Conservation (phyloP, 2,797 vertebrate species). For the Crenuchus spilurus region DNA sequence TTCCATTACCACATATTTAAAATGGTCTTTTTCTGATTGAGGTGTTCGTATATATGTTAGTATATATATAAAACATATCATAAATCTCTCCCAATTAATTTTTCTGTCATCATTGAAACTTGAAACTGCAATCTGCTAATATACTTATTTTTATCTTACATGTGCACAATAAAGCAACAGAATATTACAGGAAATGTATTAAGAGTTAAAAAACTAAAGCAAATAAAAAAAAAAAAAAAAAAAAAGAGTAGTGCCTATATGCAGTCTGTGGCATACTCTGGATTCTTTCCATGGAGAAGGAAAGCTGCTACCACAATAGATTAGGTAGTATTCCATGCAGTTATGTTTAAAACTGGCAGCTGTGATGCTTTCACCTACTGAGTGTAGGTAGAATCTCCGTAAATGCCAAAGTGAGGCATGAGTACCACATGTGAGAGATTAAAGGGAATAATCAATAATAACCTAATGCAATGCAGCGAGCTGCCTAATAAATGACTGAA, state of each 20-base stretch:
- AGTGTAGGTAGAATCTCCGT: not conserved
- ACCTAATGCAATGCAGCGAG: not conserved
- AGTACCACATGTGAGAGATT: not conserved
- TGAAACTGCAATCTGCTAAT: too few species aligned
- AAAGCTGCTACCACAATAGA: conserved; percentile 12
- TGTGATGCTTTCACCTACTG: not conserved
- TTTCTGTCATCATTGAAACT: too few species aligned
- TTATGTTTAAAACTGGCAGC: not conserved
- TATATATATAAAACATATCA: too few species aligned
- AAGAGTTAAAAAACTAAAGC: too few species aligned
- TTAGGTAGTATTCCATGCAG: not conserved
- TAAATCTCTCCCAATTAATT: too few species aligned
- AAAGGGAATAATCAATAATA: not conserved
- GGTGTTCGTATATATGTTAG: not conserved
- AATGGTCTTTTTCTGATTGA: not conserved
- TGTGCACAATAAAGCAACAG: too few species aligned
- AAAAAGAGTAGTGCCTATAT: too few species aligned
- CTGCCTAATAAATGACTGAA: not conserved
- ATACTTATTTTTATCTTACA: too few species aligned
- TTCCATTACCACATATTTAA: too few species aligned
- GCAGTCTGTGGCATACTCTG: not conserved
- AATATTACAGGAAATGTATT: too few species aligned
- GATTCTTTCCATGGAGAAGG: conserved; percentile 16
- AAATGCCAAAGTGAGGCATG: not conserved
- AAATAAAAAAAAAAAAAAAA: too few species aligned